These are phyloP conservation scores for Phytoseiulus persimilis DNA, from an alignment of 2,888 invertebrate genomes.

Conservation along the genomic window DNA sequence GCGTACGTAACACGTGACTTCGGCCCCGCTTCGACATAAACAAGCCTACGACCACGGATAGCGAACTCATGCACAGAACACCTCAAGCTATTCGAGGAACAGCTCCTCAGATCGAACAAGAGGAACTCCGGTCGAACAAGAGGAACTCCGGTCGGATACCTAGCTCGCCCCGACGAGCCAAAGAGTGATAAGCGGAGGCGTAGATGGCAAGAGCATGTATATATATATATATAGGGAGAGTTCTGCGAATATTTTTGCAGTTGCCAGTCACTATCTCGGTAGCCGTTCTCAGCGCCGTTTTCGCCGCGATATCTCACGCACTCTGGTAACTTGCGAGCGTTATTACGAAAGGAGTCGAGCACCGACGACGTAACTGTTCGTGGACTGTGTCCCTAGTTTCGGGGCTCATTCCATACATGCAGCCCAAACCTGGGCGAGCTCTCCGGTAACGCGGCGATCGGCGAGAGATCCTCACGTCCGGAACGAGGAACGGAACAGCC, in stretches of 20 bases:
- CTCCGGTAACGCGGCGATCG: background rate
- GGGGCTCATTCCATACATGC: no score
- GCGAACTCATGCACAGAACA: background rate
- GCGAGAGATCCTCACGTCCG: background rate
- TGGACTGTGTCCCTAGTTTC: no score
- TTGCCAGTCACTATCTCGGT: background rate
- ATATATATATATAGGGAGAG: background rate
- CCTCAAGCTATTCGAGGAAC: background rate
- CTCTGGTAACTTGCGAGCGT: no score
- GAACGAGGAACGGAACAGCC: background rate
- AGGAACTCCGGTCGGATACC: background rate
- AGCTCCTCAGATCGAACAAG: background rate
- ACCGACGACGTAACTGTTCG: no score
- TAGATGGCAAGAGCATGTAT: no score
- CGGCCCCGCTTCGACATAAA: background rate
- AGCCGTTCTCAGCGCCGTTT: no score
- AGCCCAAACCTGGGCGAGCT: no score
- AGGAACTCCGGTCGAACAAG: background rate
- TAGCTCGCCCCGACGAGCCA: background rate
- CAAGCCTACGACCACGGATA: background rate
- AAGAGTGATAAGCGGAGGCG: background rate
- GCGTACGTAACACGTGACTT: slow-evolving; percentile 5
- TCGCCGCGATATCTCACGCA: no score
- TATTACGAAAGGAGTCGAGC: no score
- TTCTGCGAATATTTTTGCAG: background rate